phyloP scores from a whole-genome alignment of 2,888 invertebrate species.

The Gortyna flavago region DNA sequence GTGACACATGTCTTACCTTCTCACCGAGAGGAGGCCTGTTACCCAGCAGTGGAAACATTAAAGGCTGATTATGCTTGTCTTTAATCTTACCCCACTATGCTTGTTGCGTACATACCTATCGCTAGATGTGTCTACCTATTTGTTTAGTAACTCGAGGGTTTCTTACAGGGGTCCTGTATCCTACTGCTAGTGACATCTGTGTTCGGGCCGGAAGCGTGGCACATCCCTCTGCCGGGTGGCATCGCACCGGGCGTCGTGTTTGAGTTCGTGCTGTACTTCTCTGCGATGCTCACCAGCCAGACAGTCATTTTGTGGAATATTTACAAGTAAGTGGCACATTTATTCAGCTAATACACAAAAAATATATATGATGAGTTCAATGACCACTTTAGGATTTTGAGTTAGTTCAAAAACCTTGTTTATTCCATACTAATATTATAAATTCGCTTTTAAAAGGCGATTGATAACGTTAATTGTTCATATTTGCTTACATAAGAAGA shows the following conservation, averaged over 20 bases:
- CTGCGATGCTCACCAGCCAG: conserved; percentile 95
- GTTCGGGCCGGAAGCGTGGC: conserved; percentile 95
- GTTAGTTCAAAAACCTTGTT: too few species aligned
- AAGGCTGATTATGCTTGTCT: too few species aligned
- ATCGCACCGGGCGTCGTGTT: conserved; percentile 94
- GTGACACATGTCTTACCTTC: neutral
- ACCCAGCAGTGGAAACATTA: too few species aligned
- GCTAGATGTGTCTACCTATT: neutral
- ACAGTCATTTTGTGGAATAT: conserved; percentile 98
- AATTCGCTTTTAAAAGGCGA: too few species aligned
- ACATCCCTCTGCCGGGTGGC: conserved; percentile 93
- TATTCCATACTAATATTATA: too few species aligned
- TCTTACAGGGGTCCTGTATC: conserved; percentile 88
- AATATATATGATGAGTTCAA: too few species aligned
- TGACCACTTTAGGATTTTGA: too few species aligned
- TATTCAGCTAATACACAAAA: neutral
- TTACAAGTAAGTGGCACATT: conserved; percentile 90
- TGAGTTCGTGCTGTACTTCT: conserved; percentile 96
- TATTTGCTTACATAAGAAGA: neutral
- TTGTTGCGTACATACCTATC: neutral
- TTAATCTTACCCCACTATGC: neutral
- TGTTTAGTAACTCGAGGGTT: neutral
- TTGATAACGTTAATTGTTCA: neutral
- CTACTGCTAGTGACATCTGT: conserved; percentile 90
- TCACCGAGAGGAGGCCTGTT: too few species aligned